phyloP scores from a whole-genome alignment of 2,113 vertebrate genomes.

The Paedocypris sp. region DNA sequence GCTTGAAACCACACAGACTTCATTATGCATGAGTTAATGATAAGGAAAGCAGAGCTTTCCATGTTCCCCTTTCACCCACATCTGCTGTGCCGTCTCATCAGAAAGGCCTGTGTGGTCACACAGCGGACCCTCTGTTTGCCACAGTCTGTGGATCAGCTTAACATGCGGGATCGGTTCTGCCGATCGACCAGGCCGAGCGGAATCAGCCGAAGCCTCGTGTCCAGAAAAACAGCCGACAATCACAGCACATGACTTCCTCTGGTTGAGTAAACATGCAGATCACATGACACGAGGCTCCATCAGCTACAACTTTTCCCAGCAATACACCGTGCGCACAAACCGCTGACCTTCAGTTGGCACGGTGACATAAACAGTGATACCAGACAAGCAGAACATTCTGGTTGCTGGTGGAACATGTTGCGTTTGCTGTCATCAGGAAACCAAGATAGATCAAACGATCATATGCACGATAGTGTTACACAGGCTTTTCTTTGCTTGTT shows the following conservation, averaged over 20 bases:
- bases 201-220: neutral
- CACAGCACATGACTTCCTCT: constrained; percentile 19
- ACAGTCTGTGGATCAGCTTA: too few relatives aligned
- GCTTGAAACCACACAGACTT: neutral
- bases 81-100: constrained; percentile 2
- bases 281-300: constrained; percentile 16
- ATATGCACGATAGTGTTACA: neutral
- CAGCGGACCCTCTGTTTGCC: neutral
- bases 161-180: neutral
- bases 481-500: neutral
- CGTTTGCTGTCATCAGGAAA: constrained; percentile 38
- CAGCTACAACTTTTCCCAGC: neutral
- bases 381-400: constrained; percentile 46
- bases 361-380: constrained; percentile 38
- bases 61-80: neutral
- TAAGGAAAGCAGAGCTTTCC: neutral
- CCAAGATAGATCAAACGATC: constrained; percentile 12
- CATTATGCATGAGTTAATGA: constrained; percentile 2
- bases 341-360: constrained; percentile 40
- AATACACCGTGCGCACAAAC: constrained; percentile 15
- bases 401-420: constrained; percentile 7
- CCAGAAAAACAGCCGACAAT: neutral
- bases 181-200: neutral
- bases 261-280: constrained; percentile 34
- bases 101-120: neutral